Base-by-base conservation (phyloP, 2,113 vertebrate genomes). In the Sylvietta virens region DNA sequence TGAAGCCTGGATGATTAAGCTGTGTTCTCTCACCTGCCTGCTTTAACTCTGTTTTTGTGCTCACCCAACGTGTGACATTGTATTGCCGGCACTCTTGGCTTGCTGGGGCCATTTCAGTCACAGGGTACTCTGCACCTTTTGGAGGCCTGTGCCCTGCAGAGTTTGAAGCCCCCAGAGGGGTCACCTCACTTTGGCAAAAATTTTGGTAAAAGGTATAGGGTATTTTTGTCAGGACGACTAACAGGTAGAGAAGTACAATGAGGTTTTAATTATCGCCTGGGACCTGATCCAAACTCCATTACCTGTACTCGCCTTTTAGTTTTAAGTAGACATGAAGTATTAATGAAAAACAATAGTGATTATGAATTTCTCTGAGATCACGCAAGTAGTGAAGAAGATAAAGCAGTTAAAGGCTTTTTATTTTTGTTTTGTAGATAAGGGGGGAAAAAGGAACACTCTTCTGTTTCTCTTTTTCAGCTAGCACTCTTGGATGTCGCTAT, bases 91-190 rank as follows among this genome's bases (percentile, higher is more conserved):
- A 4, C 31, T 87, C 40, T 27, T 7, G 8, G n/a, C 31, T 69
- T 26, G 6, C 45, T 67, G 66, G 7, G 31, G n/a, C 37, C 3
- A 0, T 56, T 53, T 39, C 0, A 1, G 39, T 76, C 10, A 2
- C 27, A 10, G 57, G 13, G 23, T 13, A 28, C 39, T 81, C 69
- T 61, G 33, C 42, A 30, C 0, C 0, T 57, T 71, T 87, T 76
- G 8, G 13, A 31, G 56, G 30, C 9, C 79, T 42, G 11, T 69
- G 21, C 35, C 4, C 26, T 1, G 0, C 20, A 17, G 31, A 13
- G 54, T 62, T 76, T 48, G 30, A 69, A 82, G 42, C 8, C 42
- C 37, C 16, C 22, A 15, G 23, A 81, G 47, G 17, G 3, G 2
- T 93, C 83, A 26, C 37, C 18, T 64, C 31, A 50, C 37, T 65